Evolutionary conservation across 1,140 invertebrate species (phyloP).

Genomic region (Orussus abietinus): DNA sequence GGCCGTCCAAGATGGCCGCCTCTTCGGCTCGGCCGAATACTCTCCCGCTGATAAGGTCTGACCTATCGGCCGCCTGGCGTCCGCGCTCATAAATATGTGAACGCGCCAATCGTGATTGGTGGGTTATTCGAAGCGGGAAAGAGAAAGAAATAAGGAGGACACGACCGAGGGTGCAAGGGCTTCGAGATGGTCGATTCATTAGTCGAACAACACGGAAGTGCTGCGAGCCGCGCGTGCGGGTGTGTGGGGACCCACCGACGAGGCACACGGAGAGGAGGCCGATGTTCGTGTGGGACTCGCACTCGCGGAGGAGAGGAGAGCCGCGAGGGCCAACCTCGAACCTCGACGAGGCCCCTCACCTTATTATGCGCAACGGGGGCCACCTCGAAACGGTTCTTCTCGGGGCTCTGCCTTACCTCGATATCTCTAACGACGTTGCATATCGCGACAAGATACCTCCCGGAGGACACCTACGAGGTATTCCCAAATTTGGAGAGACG

Average conservation of each 20-base stretch:
- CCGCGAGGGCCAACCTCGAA: background rate
- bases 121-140: background rate
- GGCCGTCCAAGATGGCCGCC: no score
- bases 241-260: slow-evolving; percentile 5
- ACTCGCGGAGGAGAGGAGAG: no score
- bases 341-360: background rate
- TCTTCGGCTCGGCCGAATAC: no score
- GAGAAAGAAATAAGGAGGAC: slow-evolving; percentile 6
- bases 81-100: slow-evolving; percentile 20
- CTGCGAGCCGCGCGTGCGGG: slow-evolving; percentile 12
- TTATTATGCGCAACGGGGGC: slow-evolving; percentile 32
- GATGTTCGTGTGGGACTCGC: slow-evolving; percentile 14
- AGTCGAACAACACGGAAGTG: slow-evolving; percentile 52
- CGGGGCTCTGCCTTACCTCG: no score
- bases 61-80: slow-evolving; percentile 9
- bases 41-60: slow-evolving; percentile 20
- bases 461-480: no score
- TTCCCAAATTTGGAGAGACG: no score
- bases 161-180: slow-evolving; percentile 23
- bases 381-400: slow-evolving; percentile 15
- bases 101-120: slow-evolving; percentile 4
- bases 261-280: slow-evolving; percentile 6
- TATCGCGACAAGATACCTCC: slow-evolving; percentile 32
- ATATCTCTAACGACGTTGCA: no score
- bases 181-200: slow-evolving; percentile 43